phyloP scores from a whole-genome alignment of 1,140 invertebrate genomes.

The Acromyrmex heyeri region DNA sequence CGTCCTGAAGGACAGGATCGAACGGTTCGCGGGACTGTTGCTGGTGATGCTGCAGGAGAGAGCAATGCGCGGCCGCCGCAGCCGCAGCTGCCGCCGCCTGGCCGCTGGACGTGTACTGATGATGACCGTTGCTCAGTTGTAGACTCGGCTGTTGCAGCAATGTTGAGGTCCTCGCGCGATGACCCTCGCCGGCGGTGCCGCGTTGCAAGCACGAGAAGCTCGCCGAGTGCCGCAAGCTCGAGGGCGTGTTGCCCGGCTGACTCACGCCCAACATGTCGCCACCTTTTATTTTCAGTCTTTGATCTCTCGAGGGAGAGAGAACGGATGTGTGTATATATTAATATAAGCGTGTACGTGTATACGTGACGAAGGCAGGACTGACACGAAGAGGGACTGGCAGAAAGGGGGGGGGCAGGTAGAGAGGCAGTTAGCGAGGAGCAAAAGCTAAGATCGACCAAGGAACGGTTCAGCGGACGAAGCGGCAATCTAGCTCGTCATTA shows the following conservation, averaged over 20 bases:
- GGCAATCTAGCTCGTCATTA: conserved; percentile 64
- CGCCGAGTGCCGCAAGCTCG: conserved; percentile 86
- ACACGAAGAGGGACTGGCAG: conserved; percentile 4
- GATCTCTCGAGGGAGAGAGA: conserved; percentile 63
- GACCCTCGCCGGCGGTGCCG: conserved; percentile 80
- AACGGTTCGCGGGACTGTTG: conserved; percentile 64
- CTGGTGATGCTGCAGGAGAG: conserved; percentile 80
- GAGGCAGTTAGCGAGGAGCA: conserved; percentile 17
- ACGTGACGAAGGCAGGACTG: conserved; percentile 18
- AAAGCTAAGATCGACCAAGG: conserved; percentile 52
- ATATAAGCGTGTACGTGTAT: conserved; percentile 10
- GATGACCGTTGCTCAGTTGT: conserved; percentile 74
- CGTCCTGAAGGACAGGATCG: conserved; percentile 64
- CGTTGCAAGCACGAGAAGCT: conserved; percentile 87
- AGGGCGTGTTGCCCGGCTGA: conserved; percentile 84
- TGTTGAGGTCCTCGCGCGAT: conserved; percentile 86
- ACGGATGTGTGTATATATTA: conserved; percentile 26
- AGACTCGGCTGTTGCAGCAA: conserved; percentile 83
- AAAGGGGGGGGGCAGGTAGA: not conserved
- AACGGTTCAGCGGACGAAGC: conserved; percentile 59
- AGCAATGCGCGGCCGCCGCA: conserved; percentile 58
- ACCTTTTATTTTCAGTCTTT: conserved; percentile 70
- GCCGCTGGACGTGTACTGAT: conserved; percentile 74
- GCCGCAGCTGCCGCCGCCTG: conserved; percentile 52
- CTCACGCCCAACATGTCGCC: conserved; percentile 84